Evolutionary conservation across 2,797 vertebrate genomes (phyloP).

Genomic region (Girardinus metallicus): DNA sequence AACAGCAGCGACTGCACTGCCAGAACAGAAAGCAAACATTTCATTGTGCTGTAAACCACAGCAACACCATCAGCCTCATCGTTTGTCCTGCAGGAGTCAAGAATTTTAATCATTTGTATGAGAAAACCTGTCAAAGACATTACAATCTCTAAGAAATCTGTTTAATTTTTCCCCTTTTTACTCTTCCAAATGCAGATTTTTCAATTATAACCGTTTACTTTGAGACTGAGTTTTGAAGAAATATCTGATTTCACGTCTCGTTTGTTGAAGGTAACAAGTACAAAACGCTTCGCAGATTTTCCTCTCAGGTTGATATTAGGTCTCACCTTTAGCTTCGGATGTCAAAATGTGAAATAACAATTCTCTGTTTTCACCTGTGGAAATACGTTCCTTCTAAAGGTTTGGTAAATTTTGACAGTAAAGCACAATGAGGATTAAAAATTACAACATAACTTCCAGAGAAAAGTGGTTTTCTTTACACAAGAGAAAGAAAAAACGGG

Average conservation of each 20-base stretch:
- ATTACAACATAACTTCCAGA: background rate
- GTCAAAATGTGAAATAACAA: too few relatives aligned
- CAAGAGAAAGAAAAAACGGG: background rate
- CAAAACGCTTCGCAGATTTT: too few relatives aligned
- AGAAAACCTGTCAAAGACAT: background rate
- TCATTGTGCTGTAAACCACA: background rate
- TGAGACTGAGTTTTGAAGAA: background rate
- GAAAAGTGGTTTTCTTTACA: background rate
- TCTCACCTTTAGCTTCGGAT: too few relatives aligned
- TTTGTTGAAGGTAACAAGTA: background rate
- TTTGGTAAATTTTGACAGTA: background rate
- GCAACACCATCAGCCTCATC: background rate
- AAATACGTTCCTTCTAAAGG: background rate
- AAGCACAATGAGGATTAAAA: background rate
- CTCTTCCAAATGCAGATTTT: background rate
- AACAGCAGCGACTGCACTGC: background rate
- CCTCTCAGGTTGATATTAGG: too few relatives aligned
- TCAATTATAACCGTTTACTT: background rate
- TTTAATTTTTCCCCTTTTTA: background rate
- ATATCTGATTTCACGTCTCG: background rate
- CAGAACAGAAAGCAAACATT: too few relatives aligned
- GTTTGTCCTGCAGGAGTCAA: background rate
- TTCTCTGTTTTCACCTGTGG: background rate
- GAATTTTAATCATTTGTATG: background rate
- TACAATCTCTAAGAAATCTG: background rate